Conservation (phyloP, 2,888 invertebrate species). For the Drosophila setosimentum region DNA sequence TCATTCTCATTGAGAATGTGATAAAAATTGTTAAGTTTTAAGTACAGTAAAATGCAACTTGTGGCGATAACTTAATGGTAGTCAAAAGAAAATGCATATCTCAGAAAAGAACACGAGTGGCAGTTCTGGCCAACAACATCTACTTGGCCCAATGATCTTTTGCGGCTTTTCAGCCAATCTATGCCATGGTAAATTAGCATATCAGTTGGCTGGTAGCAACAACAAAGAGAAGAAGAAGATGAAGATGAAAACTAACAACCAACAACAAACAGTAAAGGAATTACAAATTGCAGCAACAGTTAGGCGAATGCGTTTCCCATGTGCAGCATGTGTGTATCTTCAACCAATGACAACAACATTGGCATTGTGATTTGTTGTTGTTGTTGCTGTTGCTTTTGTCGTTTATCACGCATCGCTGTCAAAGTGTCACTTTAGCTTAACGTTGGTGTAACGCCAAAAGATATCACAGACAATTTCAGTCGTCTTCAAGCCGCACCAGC, state of each 20-base stretch:
- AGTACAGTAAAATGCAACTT: neutral
- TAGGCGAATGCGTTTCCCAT: conserved; percentile 39
- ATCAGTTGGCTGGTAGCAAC: neutral
- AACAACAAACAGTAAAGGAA: conserved; percentile 26
- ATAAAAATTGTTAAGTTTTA: neutral
- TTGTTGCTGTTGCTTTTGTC: conserved; percentile 61
- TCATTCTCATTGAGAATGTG: neutral
- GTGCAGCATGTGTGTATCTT: conserved; percentile 12
- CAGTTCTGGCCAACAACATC: neutral
- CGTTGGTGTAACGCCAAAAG: conserved; percentile 68
- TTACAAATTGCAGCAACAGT: conserved; percentile 59
- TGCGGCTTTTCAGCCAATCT: neutral
- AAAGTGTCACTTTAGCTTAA: conserved; percentile 83
- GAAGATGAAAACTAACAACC: neutral
- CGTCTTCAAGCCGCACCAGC: conserved; percentile 9
- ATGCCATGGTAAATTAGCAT: conserved; percentile 20
- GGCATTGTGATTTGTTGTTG: conserved; percentile 10
- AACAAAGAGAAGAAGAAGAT: neutral
- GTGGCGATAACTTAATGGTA: neutral
- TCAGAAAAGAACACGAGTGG: neutral
- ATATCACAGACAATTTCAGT: conserved; percentile 62
- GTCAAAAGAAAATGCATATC: neutral
- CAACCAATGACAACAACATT: conserved; percentile 21
- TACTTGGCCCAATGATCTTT: neutral
- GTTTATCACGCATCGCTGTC: conserved; percentile 84